Base-by-base conservation (phyloP, 1,140 invertebrate species). In the Diabrotica virgifera region DNA sequence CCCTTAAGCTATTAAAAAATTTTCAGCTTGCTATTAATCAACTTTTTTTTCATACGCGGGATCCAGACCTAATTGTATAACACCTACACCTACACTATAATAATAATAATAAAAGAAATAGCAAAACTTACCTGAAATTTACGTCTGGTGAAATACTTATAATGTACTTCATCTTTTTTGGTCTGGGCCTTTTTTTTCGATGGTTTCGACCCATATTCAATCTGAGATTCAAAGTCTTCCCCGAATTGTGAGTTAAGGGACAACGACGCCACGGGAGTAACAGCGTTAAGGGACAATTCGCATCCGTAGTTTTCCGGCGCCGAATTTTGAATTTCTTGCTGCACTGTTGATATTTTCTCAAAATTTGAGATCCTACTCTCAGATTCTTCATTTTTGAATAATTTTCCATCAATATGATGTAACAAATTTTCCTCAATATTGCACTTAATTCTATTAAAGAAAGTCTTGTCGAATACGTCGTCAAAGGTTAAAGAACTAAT, bases 391-490 rank as follows among this genome's bases (percentile, higher is more conserved):
- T 74, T 72, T 58, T 72, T 70, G 61, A 82, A 80, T 7, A 85
- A 65, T 66, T 86, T 88, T 1, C 87, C 88, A 71, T 89, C 87
- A 7, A 89, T 76, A 74, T 86, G 83, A 72, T 87, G 80, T 4
- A 84, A 68, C 5, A 89, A 74, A 70, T 89, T 89, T 56, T 88
- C 85, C 5, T 84, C 80, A 52, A 89, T 86, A 72, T 87, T 88
- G 63, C 81, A 81, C 59, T 84, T 82, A 35, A 89, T 80, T 64
- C 80, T 81, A 62, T 80, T 82, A 72, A 86, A 88, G 67, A 87
- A 87, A 0, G 80, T 76, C 62, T 79, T 83, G 67, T 86, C 84
- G 64, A 84, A 84, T 0, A 79, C 78, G 57, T 78, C 78, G 62
- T 78, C 77, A 65, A 79, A 79, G 5, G 76, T 77, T 54, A 79